Evolutionary conservation across 2,797 vertebrate genomes (phyloP).

Genomic region (Helicolenus hilgendorfi): DNA sequence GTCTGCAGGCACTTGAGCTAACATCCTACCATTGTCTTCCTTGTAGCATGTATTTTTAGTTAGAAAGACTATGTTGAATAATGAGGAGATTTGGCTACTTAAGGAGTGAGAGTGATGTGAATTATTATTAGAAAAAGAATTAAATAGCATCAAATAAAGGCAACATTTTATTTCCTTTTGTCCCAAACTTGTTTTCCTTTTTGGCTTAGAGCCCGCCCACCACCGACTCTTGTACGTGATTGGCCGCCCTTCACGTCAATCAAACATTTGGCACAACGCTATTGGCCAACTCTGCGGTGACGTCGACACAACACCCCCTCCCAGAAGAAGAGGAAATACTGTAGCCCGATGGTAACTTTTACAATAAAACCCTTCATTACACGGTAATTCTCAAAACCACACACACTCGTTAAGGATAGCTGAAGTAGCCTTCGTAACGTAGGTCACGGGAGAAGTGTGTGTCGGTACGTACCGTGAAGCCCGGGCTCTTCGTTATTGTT

Average conservation of each 20-base stretch:
- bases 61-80: background rate
- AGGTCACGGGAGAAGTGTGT: background rate
- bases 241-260: slow-evolving; percentile 74
- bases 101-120: fast-evolving
- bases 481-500: slow-evolving; percentile 91
- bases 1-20: background rate
- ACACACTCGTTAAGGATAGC: too few relatives aligned
- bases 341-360: slow-evolving; percentile 77
- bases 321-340: slow-evolving; percentile 85
- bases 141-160: background rate
- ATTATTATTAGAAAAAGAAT: fast-evolving
- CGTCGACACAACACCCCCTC: slow-evolving; percentile 65
- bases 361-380: slow-evolving; percentile 70
- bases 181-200: slow-evolving; percentile 88
- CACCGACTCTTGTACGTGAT: slow-evolving; percentile 14
- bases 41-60: background rate
- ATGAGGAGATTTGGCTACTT: background rate
- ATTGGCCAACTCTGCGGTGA: slow-evolving; percentile 70
- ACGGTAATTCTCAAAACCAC: background rate
- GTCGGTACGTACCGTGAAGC: slow-evolving; percentile 86
- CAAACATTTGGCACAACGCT: slow-evolving; percentile 1
- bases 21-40: slow-evolving; percentile 7
- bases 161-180: slow-evolving; percentile 63
- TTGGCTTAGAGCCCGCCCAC: slow-evolving; percentile 64
- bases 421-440: background rate